Evolutionary conservation across 2,113 vertebrate species (phyloP).

Genomic region (Callospermophilus lateralis): DNA sequence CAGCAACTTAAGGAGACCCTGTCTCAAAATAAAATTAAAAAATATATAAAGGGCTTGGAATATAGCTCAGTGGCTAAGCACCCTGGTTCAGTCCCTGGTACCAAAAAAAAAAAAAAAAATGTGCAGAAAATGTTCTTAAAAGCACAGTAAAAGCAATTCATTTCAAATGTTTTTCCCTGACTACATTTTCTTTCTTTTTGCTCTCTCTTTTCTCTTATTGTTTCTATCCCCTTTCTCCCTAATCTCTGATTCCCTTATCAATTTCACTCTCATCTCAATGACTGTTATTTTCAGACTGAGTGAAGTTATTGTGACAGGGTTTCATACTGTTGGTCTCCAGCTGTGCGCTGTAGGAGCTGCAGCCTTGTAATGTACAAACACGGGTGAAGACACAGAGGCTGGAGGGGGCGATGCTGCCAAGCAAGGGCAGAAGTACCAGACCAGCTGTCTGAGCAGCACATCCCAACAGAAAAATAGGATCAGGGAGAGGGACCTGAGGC

Average conservation of each 20-base stretch:
- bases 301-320: constrained; percentile 11
- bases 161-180: not conserved
- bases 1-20: no score
- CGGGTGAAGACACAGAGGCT: not conserved
- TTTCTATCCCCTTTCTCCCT: not conserved
- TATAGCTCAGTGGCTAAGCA: no score
- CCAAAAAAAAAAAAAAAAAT: not conserved
- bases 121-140: not conserved
- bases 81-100: not conserved
- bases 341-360: not conserved
- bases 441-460: not conserved
- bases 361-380: accelerated
- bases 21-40: no score
- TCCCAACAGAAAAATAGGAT: accelerated
- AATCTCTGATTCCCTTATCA: not conserved
- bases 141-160: not conserved
- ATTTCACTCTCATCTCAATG: not conserved
- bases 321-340: not conserved
- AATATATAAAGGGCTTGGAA: no score
- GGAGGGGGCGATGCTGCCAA: not conserved
- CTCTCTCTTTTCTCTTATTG: not conserved
- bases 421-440: not conserved
- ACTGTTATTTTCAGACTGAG: not conserved
- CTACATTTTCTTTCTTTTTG: not conserved
- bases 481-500: not conserved